These are phyloP conservation scores for Triplophysa bombifrons DNA, from an alignment of 2,797 vertebrate species.

Conservation along the genomic window DNA sequence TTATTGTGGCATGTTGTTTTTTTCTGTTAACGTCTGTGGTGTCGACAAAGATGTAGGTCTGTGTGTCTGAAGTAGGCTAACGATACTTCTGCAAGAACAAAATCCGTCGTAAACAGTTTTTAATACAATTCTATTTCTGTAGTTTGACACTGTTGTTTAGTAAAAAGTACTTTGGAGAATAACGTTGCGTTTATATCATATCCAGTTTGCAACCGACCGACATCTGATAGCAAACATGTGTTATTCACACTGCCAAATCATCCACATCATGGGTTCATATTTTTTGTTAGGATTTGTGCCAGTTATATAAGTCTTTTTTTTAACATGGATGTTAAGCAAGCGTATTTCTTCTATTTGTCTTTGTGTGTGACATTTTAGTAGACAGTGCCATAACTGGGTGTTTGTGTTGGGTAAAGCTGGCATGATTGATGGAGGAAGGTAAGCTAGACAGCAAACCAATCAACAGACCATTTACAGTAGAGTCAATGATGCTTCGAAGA, in stretches of 20 bases:
- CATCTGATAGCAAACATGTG: neutral
- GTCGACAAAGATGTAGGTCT: neutral
- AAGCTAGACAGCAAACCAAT: neutral
- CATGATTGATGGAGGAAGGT: neutral
- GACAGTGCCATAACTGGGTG: neutral
- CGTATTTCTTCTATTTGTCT: neutral
- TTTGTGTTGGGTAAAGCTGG: neutral
- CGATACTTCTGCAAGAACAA: too few species aligned
- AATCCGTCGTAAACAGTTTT: too few species aligned
- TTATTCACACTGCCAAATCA: neutral
- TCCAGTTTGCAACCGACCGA: too few species aligned
- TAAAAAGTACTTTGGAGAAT: too few species aligned
- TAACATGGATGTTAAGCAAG: neutral
- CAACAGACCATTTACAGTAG: neutral
- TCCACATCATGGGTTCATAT: neutral
- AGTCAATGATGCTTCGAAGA: too few species aligned
- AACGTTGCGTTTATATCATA: neutral
- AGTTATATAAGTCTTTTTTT: constrained; percentile 11
- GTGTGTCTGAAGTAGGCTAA: neutral
- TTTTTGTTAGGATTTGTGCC: constrained; percentile 19
- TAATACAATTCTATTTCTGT: too few species aligned
- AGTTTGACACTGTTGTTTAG: neutral
- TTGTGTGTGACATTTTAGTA: neutral
- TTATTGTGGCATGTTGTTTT: neutral
- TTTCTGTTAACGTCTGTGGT: constrained; percentile 7